A percentile compares a stretch with the other conserved stretches of the same genome.
Conservation (phyloP, 2,797 vertebrate species). For the Delichon dasypus region DNA sequence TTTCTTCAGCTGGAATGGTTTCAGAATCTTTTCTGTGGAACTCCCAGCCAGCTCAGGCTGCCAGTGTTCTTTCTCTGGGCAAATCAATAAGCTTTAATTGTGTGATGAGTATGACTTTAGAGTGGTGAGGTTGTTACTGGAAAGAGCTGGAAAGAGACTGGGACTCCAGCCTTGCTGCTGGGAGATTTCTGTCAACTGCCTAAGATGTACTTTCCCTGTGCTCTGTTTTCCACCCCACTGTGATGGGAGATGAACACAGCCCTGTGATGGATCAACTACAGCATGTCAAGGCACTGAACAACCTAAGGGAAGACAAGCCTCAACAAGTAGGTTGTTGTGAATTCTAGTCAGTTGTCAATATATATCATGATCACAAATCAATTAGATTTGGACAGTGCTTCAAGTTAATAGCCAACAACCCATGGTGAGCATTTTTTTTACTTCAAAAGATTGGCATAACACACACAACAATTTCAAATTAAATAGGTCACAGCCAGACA, state of each 20-base stretch:
- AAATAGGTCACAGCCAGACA: neutral
- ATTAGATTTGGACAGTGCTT: neutral
- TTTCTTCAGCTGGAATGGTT: neutral
- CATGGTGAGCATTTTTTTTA: neutral
- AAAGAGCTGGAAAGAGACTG: neutral
- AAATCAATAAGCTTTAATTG: neutral
- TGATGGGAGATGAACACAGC: neutral
- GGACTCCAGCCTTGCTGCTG: neutral
- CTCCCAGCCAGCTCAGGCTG: neutral
- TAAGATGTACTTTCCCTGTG: neutral
- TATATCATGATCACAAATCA: neutral
- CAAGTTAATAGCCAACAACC: neutral
- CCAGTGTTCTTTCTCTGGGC: neutral
- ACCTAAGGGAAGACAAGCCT: neutral
- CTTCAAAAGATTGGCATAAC: neutral
- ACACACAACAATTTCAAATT: neutral
- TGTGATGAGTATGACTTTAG: neutral
- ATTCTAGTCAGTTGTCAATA: neutral
- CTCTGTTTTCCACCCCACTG: rapidly evolving
- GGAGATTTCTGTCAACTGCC: neutral
- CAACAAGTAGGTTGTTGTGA: neutral
- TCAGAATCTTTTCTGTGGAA: neutral
- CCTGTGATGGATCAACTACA: neutral
- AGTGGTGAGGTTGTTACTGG: neutral
- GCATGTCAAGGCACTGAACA: neutral